Evolutionary conservation across 1,140 invertebrate genomes (phyloP), one percentile per base, ranked within the genome.

Genomic region (Bradysia coprophila): DNA sequence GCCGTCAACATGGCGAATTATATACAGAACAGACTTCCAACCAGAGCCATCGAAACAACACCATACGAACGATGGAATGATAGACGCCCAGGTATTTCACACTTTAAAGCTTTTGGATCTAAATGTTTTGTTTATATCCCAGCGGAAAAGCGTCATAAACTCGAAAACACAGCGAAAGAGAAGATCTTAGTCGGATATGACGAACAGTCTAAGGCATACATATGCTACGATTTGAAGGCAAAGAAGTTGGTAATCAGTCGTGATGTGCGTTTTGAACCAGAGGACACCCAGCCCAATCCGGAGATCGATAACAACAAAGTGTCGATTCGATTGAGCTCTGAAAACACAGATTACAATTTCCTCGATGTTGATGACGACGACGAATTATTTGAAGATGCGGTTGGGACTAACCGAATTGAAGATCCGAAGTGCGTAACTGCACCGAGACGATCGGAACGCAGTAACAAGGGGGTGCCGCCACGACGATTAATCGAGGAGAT

Each of bases 201-300:
- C 8, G 18, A 19, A 9, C 19, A 19, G 5, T 20, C 37, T 6
- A 38, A 6, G 47, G 48, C 19, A 53, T 55, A 13, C 66, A 68
- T 44, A 8, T 21, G 6, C 15, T 38, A 20, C 15, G 37, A 38
- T 38, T 6, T 3, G 19, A 21, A 11, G 8, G 21, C 6, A 9
- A 20, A 8, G 16, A 38, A 38, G 21, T 5, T 38, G 9, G 10
- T 38, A 9, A 38, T 38, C 3, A 38, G 37, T n/a, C 20, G 37
- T 21, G 20, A 38, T 21, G 37, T 21, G 8, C 9, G 16, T 19
- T 38, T 38, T n/a, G 8, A 38, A 9, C 18, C 9, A 5, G 15
- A 36, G 23, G 44, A 36, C 33, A 36, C 10, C 18, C 15, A 5
- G 15, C 10, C 15, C 10, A 18, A 6, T 6, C 6, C 5, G 6